phyloP scores from a whole-genome alignment of 2,113 vertebrate genomes.

The Eolophus roseicapilla region DNA sequence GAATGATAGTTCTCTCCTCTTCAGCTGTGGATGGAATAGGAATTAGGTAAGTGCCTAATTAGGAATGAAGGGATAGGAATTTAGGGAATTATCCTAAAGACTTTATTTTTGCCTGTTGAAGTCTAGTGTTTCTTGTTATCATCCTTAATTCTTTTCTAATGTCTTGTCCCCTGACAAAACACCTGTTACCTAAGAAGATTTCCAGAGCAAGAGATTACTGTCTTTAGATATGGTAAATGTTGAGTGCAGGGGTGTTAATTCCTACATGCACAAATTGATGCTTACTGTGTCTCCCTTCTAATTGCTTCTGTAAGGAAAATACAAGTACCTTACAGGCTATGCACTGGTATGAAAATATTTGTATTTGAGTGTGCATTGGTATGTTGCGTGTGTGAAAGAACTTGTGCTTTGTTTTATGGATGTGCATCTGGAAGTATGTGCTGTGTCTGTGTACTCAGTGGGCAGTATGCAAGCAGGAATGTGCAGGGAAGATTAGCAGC shows the following conservation, averaged over 20 bases:
- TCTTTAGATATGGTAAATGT: background rate
- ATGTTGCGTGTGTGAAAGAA: background rate
- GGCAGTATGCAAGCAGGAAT: background rate
- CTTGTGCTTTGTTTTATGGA: background rate
- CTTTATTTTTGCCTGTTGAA: constrained; percentile 11
- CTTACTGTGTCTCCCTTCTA: background rate
- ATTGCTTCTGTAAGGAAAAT: background rate
- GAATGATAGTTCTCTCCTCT: background rate
- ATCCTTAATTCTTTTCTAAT: constrained; percentile 27
- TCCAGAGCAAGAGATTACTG: background rate
- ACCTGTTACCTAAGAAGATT: background rate
- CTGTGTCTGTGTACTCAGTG: background rate
- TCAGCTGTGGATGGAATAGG: background rate
- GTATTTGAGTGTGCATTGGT: background rate
- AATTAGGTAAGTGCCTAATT: constrained; percentile 21
- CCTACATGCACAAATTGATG: background rate
- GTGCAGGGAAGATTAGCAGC: background rate
- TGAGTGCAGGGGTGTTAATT: background rate
- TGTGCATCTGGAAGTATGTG: background rate
- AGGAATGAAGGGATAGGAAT: constrained; percentile 11
- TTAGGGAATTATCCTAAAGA: background rate
- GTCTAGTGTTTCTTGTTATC: background rate
- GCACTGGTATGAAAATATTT: background rate
- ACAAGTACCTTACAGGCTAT: background rate
- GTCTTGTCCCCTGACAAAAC: constrained; percentile 25